phyloP scores from a whole-genome alignment of 1,140 invertebrate species.

The Batillaria attramentaria region DNA sequence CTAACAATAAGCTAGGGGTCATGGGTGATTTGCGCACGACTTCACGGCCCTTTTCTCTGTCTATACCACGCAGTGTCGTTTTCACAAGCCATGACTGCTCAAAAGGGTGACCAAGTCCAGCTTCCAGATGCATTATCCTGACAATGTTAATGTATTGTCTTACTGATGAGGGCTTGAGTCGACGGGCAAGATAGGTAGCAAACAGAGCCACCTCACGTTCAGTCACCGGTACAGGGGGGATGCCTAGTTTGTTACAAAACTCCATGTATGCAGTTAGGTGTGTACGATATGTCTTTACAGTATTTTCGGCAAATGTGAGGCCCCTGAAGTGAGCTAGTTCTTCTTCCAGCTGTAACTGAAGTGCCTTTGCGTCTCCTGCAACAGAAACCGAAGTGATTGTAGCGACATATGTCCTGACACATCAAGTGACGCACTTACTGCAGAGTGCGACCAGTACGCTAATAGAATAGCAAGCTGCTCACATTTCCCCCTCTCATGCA shows the following conservation, averaged over 20 bases:
- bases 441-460: background rate
- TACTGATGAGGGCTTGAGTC: background rate
- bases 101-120: too few species aligned
- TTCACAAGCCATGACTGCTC: slow-evolving; percentile 8
- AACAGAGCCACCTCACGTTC: background rate
- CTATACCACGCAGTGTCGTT: background rate
- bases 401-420: too few species aligned
- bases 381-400: too few species aligned
- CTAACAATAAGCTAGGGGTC: background rate
- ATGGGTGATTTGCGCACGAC: background rate
- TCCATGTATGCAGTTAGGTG: background rate
- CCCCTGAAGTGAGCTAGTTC: background rate
- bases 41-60: background rate
- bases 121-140: background rate
- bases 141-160: slow-evolving; percentile 5
- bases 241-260: background rate
- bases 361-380: too few species aligned
- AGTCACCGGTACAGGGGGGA: background rate
- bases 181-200: background rate
- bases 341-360: background rate
- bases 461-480: background rate
- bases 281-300: background rate
- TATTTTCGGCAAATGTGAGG: background rate
- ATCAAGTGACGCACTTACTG: background rate
- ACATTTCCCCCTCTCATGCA: background rate